These are phyloP conservation scores for Julus scanicus DNA, from an alignment of 2,888 invertebrate genomes.

Conservation along the genomic window DNA sequence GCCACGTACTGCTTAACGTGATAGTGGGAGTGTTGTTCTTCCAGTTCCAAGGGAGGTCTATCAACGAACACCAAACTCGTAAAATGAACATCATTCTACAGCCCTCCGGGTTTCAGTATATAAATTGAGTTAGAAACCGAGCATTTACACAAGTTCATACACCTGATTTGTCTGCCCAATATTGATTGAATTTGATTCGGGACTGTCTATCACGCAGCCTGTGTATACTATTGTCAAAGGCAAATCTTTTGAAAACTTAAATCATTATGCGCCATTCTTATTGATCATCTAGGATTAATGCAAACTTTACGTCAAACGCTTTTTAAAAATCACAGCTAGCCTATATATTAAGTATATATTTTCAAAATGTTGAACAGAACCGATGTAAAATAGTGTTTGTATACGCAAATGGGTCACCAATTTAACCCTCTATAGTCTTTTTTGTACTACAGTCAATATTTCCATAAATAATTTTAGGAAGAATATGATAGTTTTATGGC, in stretches of 20 bases:
- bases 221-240: not conserved
- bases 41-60: not conserved
- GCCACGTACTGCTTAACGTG: not conserved
- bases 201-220: not conserved
- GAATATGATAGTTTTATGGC: no score
- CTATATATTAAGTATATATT: no score
- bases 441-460: no score
- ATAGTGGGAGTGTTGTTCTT: not conserved
- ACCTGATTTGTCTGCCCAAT: slow-evolving; percentile 14
- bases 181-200: not conserved
- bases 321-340: no score
- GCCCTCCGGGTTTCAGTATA: not conserved
- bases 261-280: not conserved
- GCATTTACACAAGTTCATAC: slow-evolving; percentile 4
- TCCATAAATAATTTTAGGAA: no score
- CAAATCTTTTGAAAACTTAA: not conserved
- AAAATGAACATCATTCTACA: not conserved
- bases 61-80: not conserved
- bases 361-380: no score
- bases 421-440: no score
- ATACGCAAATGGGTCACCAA: no score
- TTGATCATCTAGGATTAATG: not conserved
- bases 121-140: not conserved
- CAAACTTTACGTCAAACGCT: no score
- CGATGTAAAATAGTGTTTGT: no score